These are phyloP conservation scores for Mantis religiosa DNA, from an alignment of 2,888 invertebrate species.

Conservation along the genomic window DNA sequence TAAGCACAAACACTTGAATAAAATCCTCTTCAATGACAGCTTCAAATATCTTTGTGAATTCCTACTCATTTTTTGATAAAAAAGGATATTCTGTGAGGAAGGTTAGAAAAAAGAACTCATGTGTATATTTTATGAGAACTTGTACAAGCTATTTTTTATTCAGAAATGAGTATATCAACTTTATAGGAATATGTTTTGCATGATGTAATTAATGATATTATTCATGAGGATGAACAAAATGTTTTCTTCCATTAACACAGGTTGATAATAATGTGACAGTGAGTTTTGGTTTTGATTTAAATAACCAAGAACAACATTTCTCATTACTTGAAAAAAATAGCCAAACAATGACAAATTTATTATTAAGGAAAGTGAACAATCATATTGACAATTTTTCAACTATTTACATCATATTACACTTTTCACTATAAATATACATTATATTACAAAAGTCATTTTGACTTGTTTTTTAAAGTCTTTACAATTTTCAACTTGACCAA, in stretches of 20 bases:
- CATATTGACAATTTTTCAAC: constrained; percentile 30
- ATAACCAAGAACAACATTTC: constrained; percentile 28
- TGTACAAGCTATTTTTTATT: not conserved
- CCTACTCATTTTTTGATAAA: not conserved
- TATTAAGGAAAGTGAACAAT: constrained; percentile 29
- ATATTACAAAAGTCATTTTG: constrained; percentile 29
- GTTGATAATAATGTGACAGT: not conserved
- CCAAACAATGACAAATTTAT: constrained; percentile 33
- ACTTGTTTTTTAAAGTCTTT: constrained; percentile 30
- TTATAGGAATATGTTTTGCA: not conserved
- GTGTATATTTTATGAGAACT: not conserved
- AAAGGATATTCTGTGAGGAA: not conserved
- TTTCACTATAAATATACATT: constrained; percentile 32
- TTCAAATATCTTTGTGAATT: too few species aligned
- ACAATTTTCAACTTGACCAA: constrained; percentile 31
- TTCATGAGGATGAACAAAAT: too few species aligned
- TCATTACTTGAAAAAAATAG: constrained; percentile 32
- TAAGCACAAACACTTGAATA: too few species aligned
- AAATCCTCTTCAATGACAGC: too few species aligned
- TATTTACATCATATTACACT: constrained; percentile 33
- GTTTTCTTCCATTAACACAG: not conserved
- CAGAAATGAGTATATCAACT: not conserved
- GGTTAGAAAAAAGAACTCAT: not conserved
- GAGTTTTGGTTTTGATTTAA: not conserved
- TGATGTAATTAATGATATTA: not conserved